These are phyloP conservation scores for Phalacrocorax brasilianus DNA, from an alignment of 2,113 vertebrate species.

Conservation along the genomic window DNA sequence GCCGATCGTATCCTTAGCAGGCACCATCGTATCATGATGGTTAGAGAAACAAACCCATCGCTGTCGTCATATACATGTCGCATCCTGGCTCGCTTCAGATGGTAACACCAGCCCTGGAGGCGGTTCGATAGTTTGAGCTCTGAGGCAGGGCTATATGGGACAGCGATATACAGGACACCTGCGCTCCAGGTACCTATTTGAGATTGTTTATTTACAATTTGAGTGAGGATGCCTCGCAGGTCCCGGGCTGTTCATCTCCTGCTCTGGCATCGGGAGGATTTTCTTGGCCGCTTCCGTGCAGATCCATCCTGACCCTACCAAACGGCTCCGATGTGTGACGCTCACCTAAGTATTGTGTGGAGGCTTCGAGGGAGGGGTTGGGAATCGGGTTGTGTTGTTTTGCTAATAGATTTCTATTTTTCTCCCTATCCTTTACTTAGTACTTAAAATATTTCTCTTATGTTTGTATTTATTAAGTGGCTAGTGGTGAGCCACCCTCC, in stretches of 20 bases:
- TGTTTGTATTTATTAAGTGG: not conserved
- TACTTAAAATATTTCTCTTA: not conserved
- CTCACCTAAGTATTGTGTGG: not conserved
- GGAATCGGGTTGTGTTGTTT: not conserved
- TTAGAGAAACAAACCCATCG: rapidly evolving
- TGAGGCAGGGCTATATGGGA: not conserved
- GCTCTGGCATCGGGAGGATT: not conserved
- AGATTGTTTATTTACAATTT: too few species aligned
- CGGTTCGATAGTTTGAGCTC: not conserved
- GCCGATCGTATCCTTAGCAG: not conserved
- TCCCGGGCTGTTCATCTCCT: not conserved
- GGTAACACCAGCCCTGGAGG: not conserved
- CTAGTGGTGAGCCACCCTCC: not conserved
- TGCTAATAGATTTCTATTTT: not conserved
- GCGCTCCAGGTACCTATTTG: not conserved
- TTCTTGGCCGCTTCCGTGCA: not conserved
- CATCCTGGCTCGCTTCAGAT: not conserved
- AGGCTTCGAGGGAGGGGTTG: not conserved
- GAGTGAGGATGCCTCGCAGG: not conserved
- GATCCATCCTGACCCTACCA: not conserved
- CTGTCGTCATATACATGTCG: rapidly evolving
- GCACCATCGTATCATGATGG: rapidly evolving
- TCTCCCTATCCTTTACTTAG: not conserved
- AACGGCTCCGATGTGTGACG: not conserved
- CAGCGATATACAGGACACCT: not conserved